These are phyloP conservation scores for Amphiura filiformis DNA, from an alignment of 35 echinoderm and acorn worm genomes.

Conservation along the genomic window DNA sequence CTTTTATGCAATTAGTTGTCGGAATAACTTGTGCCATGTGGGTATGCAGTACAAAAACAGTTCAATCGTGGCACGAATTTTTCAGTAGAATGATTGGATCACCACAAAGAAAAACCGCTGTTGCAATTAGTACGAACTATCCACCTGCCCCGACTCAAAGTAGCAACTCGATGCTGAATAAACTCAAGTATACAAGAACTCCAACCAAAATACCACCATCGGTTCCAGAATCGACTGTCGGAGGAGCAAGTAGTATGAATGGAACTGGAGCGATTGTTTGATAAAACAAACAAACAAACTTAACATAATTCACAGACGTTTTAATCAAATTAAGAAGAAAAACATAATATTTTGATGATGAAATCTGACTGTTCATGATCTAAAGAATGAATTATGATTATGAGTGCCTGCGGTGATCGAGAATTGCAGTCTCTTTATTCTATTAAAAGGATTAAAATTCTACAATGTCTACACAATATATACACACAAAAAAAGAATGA, in stretches of 20 bases:
- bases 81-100: constrained; percentile 26
- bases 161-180: background rate
- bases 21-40: constrained; percentile 99
- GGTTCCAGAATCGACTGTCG: constrained; percentile 8
- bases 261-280: background rate
- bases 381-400: too few relatives aligned
- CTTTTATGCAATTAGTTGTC: constrained; percentile 93
- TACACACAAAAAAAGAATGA: too few relatives aligned
- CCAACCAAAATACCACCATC: constrained; percentile 6
- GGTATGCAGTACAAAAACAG: constrained; percentile 98
- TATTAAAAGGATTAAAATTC: too few relatives aligned
- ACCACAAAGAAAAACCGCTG: background rate
- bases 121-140: background rate
- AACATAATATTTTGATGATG: too few relatives aligned
- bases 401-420: too few relatives aligned
- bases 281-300: too few relatives aligned
- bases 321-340: too few relatives aligned
- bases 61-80: constrained; percentile 87
- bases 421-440: too few relatives aligned
- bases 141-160: background rate
- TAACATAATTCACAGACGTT: too few relatives aligned
- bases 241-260: background rate
- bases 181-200: background rate
- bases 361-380: too few relatives aligned
- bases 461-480: too few relatives aligned